Evolutionary conservation across 2,113 vertebrate genomes (phyloP), one percentile per base, ranked within the genome.

Genomic region (Nanorana parkeri): DNA sequence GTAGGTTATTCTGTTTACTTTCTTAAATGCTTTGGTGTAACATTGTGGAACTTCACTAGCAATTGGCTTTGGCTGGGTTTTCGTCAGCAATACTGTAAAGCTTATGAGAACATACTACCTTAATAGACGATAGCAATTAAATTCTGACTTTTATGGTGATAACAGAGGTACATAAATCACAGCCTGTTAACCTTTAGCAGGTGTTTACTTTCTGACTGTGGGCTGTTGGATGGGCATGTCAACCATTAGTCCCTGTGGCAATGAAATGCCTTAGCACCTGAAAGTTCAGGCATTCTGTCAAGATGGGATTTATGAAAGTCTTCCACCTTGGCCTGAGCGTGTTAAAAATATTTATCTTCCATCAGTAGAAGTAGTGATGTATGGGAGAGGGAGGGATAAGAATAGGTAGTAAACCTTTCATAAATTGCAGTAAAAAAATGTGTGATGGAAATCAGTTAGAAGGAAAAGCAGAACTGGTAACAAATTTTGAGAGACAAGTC

Each of bases 241-340:
- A 69, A 17, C 68, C 47, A 69, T 3, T 52, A 17, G n/a, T 24
- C 68, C 71, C 54, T 56, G 29, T 20, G 54, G 71, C 71, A 74
- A 74, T 74, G 55, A 60, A 56, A 28, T 16, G 10, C 15, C 56
- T 73, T 56, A 73, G 28, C 26, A 56, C 51, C 71, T 74, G 52
- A 74, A 47, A 60, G 54, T 60, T 36, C 20, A 73, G 54, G 24
- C 56, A n/a, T 16, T 11, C 71, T 74, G 71, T 60, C 71, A 74
- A 56, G 28, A n/a, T 74, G 28, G 71, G 54, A 58, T 74, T 74
- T 74, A 60, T 74, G 55, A 55, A 74, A 29, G 54, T 74, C 54
- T 36, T 74, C 26, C 54, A 58, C 71, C 28, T 32, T 60, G 52
- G 56, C 69, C 52, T 73, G 5, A 58, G 19, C 21, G 54, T 16